Base-by-base conservation (phyloP, 2,888 invertebrate genomes). In the Aphodius sticticus region DNA sequence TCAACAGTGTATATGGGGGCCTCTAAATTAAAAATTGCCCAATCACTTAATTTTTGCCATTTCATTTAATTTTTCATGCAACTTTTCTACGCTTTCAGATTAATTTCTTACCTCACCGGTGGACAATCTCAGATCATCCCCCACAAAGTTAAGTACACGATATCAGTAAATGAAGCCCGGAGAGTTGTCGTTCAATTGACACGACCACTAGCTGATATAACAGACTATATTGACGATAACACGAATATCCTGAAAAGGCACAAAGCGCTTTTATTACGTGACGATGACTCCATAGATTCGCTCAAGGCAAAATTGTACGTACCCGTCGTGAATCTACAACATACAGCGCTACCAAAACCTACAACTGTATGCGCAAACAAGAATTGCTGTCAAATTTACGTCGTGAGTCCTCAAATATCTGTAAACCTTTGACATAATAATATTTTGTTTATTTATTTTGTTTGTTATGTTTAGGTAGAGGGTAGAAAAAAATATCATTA, bases 161-260 rank as follows among this genome's bases (percentile, higher is more conserved):
- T 86, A 15, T 86, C 86, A 12, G 84, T 88, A 0, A 88, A 88
- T 71, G 86, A 88, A 80, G 87, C 87, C 3, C 82, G 88, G 14
- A 84, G 86, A 76, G 79, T 86, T 15, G 87, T 89, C 38, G 82
- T 85, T 36, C 86, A 88, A 35, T 80, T 89, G 16, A 84, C 87
- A 0, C 85, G 87, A 81, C 89, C 89, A 0, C 82, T 89, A 77
- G 87, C 87, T 6, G 88, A 89, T 77, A 87, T 88, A 74, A 84
- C 86, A 0, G 86, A 88, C 75, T 81, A 87, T 6, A 86, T 89
- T 70, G 81, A 86, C 35, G 87, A 88, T 76, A 89, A 89, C 78
- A 81, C 88, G 9, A 80, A 79, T 6, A 81, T 84, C 15, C 81
- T 88, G 78, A 80, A 86, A 74, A 84, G 84, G 12, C 87, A 88